These are phyloP conservation scores for Clavelina lepadiformis DNA, from an alignment of 23 tunicate genomes.

Conservation along the genomic window DNA sequence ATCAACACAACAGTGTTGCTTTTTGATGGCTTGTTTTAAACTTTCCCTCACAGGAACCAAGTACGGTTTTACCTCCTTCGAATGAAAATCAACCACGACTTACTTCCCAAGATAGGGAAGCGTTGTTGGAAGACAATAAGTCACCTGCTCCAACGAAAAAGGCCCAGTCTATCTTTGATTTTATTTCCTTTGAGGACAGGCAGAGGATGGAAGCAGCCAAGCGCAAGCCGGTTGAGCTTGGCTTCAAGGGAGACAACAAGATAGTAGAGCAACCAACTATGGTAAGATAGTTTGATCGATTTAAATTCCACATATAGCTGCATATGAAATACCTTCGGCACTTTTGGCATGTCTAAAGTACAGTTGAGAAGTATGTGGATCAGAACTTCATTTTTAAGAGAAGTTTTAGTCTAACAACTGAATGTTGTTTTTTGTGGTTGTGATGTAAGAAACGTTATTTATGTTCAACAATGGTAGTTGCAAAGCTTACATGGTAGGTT, in stretches of 20 bases:
- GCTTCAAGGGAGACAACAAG: conserved; percentile 3
- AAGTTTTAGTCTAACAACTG: not conserved
- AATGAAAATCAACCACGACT: not conserved
- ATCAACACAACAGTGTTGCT: too few relatives aligned
- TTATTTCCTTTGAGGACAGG: conserved; percentile 50
- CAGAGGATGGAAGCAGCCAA: conserved; percentile 42
- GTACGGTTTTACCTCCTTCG: not conserved
- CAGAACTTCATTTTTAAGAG: not conserved
- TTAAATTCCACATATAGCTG: too few relatives aligned
- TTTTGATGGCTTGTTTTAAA: not conserved
- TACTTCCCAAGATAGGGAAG: conserved; percentile 32
- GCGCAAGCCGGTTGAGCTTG: conserved; percentile 39
- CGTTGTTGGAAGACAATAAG: conserved; percentile 17
- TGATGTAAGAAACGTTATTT: not conserved
- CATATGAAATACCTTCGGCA: too few relatives aligned
- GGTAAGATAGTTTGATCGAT: too few relatives aligned
- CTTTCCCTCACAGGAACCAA: not conserved
- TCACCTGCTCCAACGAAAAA: conserved; percentile 1
- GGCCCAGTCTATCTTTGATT: conserved; percentile 63
- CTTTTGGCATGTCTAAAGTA: too few relatives aligned
- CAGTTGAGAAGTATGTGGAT: too few relatives aligned
- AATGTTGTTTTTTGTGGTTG: not conserved
- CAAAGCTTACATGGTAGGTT: conserved; percentile 6
- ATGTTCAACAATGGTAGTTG: not conserved
- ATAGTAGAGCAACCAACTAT: not conserved